Base-by-base conservation (phyloP, 2,797 vertebrate species). In the Phrynocephalus vlangalii region DNA sequence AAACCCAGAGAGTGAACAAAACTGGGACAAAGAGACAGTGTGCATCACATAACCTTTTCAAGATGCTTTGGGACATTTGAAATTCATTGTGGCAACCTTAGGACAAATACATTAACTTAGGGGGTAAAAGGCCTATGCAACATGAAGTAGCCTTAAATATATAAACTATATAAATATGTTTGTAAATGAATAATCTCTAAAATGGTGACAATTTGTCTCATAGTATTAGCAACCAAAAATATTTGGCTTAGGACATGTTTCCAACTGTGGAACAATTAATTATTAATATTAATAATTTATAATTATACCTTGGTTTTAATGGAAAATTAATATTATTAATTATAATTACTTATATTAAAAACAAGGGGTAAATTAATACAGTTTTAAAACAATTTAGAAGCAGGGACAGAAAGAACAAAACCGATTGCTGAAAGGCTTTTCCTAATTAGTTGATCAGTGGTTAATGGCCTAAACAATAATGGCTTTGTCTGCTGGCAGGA, bases 1-100 rank as follows among this genome's bases (percentile, higher is more conserved):
- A 86, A 82, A 89, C 22, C 22, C 15, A 68, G 90, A 83, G 92
- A 87, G 88, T 66, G 89, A 85, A 89, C 48, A 3, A 88, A 83
- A 52, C 72, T 91, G 38, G 71, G 86, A 90, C 44, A 87, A 86
- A 52, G 70, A 89, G 68, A 56, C 52, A 8, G 38, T 22, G 9
- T 68, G 82, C 0, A 30, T 90, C 91, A 38, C 63, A 4, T 73
- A 26, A 18, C 72, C 92, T 92, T 92, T 79, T 91, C 86, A 76
- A 77, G 3, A n/a, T 92, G 91, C 68, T 93, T 90, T 77, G 81
- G 83, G 87, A 90, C 87, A 86, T 87, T 88, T 88, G 85, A 85
- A 81, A 79, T 87, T 68, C n/a, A 66, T 67, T 52, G 48, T 75
- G 85, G 90, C 90, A 93, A 89, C 91, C n/a, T 70, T n/a, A 52